Evolutionary conservation across 2,888 invertebrate species (phyloP), one percentile per base, ranked within the genome.

Genomic region (Orchesellides sinensis): DNA sequence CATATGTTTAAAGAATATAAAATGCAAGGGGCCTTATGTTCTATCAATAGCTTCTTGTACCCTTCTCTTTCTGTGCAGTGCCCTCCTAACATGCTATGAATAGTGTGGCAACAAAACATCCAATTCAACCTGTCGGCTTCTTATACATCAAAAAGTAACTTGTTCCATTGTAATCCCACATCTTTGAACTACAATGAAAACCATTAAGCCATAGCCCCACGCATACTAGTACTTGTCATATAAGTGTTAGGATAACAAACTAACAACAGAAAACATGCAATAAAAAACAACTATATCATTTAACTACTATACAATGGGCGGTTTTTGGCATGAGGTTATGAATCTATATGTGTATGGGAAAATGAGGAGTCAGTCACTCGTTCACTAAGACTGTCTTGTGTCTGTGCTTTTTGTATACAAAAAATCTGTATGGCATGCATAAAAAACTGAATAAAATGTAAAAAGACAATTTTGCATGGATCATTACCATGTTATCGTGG

Each of bases 401-500:
- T 35, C 35, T 35, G 12, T 21, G 19, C 47, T 19, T 14, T 8
- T 56, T n/a, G 8, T 54, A 23, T 21, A 54, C 25, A 14, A 54
- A 23, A 59, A 32, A 59, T 59, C 23, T 4, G n/a, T 32, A 32
- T 17, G 59, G 25, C 4, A 54, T 21, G 1, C 40, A 40, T 8
- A 40, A 2, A 2, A n/a, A n/a, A n/a, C n/a, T n/a, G 35, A 35
- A 5, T 12, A 35, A 35, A n/a, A 17, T n/a, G 49, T n/a, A n/a
- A n/a, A 8, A 49, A 54, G 3, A 17, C 59, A 32, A 59, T 59
- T 25, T 32, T 59, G 29, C 59, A 59, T 19, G 32, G 32, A n/a
- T 32, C 32, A 59, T 59, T 59, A 59, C 25, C 59, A n/a, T 17
- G 32, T 59, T 59, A 56, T 32, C 32, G 29, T 59, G 59, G 32